phyloP scores from a whole-genome alignment of 2,888 invertebrate species.

The Diadegma fenestrale region DNA sequence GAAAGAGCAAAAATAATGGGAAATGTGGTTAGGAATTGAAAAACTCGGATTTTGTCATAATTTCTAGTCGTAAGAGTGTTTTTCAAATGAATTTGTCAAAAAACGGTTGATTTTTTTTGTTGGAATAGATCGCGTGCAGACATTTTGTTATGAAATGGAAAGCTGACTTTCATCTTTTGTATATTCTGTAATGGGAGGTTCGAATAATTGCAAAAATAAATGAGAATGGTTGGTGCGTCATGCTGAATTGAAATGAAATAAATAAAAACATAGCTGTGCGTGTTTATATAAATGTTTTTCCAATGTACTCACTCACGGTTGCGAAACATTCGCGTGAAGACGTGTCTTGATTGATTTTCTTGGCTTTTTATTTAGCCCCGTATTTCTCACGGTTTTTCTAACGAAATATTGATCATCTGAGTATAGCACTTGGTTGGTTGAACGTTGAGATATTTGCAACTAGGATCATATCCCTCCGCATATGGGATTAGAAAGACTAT shows the following conservation, averaged over 20 bases:
- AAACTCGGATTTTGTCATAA: not conserved
- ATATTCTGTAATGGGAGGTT: not conserved
- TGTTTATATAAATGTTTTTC: constrained; percentile 12
- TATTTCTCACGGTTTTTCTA: constrained; percentile 32
- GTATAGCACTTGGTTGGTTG: not conserved
- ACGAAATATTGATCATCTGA: constrained; percentile 52
- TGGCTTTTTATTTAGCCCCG: constrained; percentile 1
- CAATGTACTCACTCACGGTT: constrained; percentile 58
- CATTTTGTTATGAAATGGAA: constrained; percentile 3
- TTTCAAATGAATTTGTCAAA: not conserved
- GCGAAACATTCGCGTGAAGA: constrained; percentile 68
- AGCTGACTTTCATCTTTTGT: not conserved
- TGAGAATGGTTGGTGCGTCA: not conserved
- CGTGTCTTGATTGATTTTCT: constrained; percentile 63
- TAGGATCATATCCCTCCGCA: constrained; percentile 32
- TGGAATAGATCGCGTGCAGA: not conserved
- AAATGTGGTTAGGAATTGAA: not conserved
- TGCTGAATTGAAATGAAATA: constrained; percentile 70
- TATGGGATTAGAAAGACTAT: constrained; percentile 13
- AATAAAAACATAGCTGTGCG: constrained; percentile 70
- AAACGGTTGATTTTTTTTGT: not conserved
- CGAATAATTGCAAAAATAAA: not conserved
- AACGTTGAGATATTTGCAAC: constrained; percentile 13
- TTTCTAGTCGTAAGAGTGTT: not conserved
- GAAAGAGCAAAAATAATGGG: not conserved